Evolutionary conservation across 2,888 invertebrate genomes (phyloP).

Genomic region (Diplazon laetatorius): DNA sequence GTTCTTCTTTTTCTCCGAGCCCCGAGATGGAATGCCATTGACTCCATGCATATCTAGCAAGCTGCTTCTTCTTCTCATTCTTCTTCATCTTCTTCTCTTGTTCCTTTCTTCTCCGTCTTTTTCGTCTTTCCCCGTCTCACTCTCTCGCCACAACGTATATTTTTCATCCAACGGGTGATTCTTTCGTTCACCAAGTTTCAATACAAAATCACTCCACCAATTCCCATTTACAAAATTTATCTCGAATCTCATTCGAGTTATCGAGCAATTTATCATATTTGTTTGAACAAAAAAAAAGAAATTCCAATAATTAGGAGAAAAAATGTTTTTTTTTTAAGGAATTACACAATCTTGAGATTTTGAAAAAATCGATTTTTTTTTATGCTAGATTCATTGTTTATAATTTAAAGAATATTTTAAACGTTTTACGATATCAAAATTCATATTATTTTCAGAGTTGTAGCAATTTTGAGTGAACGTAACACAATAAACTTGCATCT

Average conservation of each 20-base stretch:
- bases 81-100: conserved; percentile 50
- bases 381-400: no score
- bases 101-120: conserved; percentile 42
- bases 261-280: not conserved
- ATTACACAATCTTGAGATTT: no score
- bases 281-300: no score
- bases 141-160: conserved; percentile 56
- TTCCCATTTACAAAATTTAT: not conserved
- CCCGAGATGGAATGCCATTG: conserved; percentile 77
- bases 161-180: conserved; percentile 38
- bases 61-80: conserved; percentile 56
- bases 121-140: conserved; percentile 61
- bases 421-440: no score
- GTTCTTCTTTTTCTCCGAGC: conserved; percentile 46
- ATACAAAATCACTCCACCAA: not conserved
- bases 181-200: not conserved
- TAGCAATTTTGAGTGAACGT: no score
- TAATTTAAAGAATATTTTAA: no score
- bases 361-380: no score
- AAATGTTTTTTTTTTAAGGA: no score
- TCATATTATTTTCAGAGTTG: no score
- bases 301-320: no score
- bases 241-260: not conserved
- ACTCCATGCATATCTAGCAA: conserved; percentile 76
- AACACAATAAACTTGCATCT: no score